Conservation (phyloP, 2,113 vertebrate genomes). For the Bathybates hornii region DNA sequence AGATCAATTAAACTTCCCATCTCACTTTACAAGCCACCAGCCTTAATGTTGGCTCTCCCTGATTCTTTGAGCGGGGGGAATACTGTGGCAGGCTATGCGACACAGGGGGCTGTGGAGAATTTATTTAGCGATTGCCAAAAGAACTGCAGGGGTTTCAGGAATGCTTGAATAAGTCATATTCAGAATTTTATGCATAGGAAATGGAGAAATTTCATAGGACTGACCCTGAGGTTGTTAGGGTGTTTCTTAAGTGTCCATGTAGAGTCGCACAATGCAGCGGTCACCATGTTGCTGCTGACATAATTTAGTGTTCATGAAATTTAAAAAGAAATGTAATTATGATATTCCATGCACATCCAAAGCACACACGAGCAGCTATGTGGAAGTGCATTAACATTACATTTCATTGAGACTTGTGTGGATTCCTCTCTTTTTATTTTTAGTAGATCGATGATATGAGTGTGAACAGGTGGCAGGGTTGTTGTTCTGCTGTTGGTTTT, state of each 20-base stretch:
- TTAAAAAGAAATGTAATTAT: background rate
- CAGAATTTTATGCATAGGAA: constrained; percentile 21
- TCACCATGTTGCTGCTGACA: background rate
- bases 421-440: constrained; percentile 57
- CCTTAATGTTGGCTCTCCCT: constrained; percentile 59
- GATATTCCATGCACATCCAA: background rate
- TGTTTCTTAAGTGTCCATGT: background rate
- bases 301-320: background rate
- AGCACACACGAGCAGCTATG: constrained; percentile 4
- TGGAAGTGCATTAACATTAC: background rate
- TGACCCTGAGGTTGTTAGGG: background rate
- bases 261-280: background rate
- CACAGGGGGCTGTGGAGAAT: constrained; percentile 37
- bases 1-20: constrained; percentile 80
- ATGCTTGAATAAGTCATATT: constrained; percentile 54
- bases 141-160: constrained; percentile 32
- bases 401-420: constrained; percentile 46
- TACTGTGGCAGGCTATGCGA: constrained; percentile 41
- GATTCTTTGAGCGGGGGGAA: constrained; percentile 44
- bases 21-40: constrained; percentile 76
- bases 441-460: constrained; percentile 47
- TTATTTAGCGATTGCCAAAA: constrained; percentile 55
- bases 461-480: constrained; percentile 48
- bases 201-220: background rate
- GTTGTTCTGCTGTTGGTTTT: constrained; percentile 9